Base-by-base conservation (phyloP, 2,888 invertebrate species). In the Spodoptera littoralis region DNA sequence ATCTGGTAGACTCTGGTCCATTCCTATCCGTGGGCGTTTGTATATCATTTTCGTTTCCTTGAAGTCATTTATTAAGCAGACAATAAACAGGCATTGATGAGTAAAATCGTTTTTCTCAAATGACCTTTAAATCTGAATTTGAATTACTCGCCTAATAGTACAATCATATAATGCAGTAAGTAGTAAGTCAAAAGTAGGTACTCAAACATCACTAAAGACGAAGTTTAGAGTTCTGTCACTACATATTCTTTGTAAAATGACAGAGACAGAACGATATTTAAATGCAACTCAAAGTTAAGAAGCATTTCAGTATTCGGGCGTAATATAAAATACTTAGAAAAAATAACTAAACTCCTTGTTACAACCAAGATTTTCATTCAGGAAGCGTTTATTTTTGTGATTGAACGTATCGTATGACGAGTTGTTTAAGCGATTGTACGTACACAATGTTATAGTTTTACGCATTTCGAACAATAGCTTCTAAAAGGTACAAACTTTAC, bases 381-480 rank as follows among this genome's bases (percentile, higher is more conserved):
- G 54, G 57, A 67, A 63, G 51, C 60, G 43, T 59, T 61, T 59
- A 59, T 47, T 67, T 62, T 50, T 18, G 44, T 45, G 49, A 51
- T 62, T 62, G 50, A 72, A 67, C 59, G 58, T 56, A 60, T 71
- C 55, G 36, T 45, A 48, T 72, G 67, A 67, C 56, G 66, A 58
- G 44, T 61, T 65, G 60, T 71, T 58, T 51, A 60, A 48, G 51
- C 45, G 45, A 55, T 65, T 56, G 48, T 44, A 66, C 44, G 58
- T 50, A 71, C 61, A 72, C 72, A 59, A 67, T 62, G 67, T 62
- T 71, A 66, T 56, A 62, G 50, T 72, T 71, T 67, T 62, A 67
- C 45, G 50, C 56, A 60, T 71, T 71, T 63, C 53, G 9, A 72
- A 67, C 67, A 62, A 67, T 67, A 60, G 73, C 67, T 59, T 60